Percentiles rank a stretch among this genome's conserved stretches.
Evolutionary conservation across 2,797 vertebrate species (phyloP).

Genomic region (Paratrypauchen microcephalus): DNA sequence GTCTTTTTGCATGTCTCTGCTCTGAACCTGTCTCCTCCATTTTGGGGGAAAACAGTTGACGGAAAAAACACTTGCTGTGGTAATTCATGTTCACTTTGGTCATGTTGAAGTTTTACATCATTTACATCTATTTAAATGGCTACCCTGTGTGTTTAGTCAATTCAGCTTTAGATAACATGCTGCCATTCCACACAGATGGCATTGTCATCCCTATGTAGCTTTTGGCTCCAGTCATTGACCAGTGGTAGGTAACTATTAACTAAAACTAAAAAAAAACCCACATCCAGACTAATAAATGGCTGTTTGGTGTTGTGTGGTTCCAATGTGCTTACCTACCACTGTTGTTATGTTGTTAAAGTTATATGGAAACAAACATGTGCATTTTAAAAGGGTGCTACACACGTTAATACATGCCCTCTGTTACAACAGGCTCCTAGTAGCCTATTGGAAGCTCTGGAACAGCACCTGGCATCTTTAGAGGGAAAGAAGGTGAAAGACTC

Average conservation of each 20-base stretch:
- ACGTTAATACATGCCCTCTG: slow-evolving; percentile 47
- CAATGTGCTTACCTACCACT: slow-evolving; percentile 66
- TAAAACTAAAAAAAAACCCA: slow-evolving; percentile 2
- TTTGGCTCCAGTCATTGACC: slow-evolving; percentile 63
- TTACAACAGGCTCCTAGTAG: slow-evolving; percentile 92
- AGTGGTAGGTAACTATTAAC: slow-evolving; percentile 64
- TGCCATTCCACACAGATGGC: slow-evolving; percentile 65
- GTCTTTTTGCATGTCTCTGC: slow-evolving; percentile 70
- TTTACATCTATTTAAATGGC: slow-evolving; percentile 57
- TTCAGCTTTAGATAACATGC: slow-evolving; percentile 62
- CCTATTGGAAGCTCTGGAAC: slow-evolving; percentile 98
- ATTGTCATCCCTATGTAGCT: slow-evolving; percentile 61
- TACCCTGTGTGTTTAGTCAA: slow-evolving; percentile 62
- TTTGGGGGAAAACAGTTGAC: slow-evolving; percentile 60
- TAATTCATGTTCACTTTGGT: slow-evolving; percentile 53
- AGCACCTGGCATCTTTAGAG: slow-evolving; percentile 98
- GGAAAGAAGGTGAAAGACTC: slow-evolving; percentile 99
- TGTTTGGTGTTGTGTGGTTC: slow-evolving; percentile 27
- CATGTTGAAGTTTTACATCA: slow-evolving; percentile 50
- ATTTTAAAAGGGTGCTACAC: slow-evolving; percentile 12
- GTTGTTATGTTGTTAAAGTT: slow-evolving; percentile 35
- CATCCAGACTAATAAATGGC: slow-evolving; percentile 21
- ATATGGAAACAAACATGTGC: slow-evolving; percentile 23
- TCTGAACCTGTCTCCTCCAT: slow-evolving; percentile 61
- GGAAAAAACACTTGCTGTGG: slow-evolving; percentile 61